Base-by-base conservation (phyloP, 2,888 invertebrate species). In the Julus scandinavius region DNA sequence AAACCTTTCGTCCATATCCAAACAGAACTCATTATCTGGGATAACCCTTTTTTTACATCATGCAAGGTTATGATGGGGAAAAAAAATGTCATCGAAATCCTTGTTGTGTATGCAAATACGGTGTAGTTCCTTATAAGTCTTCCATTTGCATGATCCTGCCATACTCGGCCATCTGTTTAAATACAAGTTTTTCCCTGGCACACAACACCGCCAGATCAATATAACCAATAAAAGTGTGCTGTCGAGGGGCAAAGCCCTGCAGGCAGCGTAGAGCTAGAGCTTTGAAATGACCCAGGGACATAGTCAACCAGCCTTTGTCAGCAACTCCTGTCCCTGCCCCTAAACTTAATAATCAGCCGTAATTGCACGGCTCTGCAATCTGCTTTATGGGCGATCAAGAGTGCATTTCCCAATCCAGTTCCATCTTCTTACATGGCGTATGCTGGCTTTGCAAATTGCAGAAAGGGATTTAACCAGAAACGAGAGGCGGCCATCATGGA, bases 51-150 rank as follows among this genome's bases (percentile, higher is more conserved):
- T 63, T 63, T n/a, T n/a, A 63, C 63, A n/a, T 1, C 45, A 3
- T 54, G 63, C 63, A 17, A n/a, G n/a, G 4, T 58, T 58, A 58
- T 58, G 58, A 63, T n/a, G n/a, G n/a, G 2, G 13, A 17, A 63
- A 63, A 63, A 63, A 63, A 63, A 63, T 17, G 63, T 63, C 63
- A 63, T 63, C 1, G 63, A 63, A 63, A 63, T 63, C 63, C 63
- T 63, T 63, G 63, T 63, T n/a, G 63, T n/a, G n/a, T n/a, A 63
- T 63, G 63, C 63, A 63, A 63, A 63, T 63, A 63, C 63, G 63
- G 63, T 63, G 63, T 63, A 63, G 17, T 63, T 63, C 63, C 63
- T 63, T 63, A 63, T 63, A 63, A 63, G 63, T 63, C 63, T 63
- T 63, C 63, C 63, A 63, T 63, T 63, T 63, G 17, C 63, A 63